Evolutionary conservation across 92 coral and sea anemone species (phyloP).

Genomic region (Phenganax stokvisi): DNA sequence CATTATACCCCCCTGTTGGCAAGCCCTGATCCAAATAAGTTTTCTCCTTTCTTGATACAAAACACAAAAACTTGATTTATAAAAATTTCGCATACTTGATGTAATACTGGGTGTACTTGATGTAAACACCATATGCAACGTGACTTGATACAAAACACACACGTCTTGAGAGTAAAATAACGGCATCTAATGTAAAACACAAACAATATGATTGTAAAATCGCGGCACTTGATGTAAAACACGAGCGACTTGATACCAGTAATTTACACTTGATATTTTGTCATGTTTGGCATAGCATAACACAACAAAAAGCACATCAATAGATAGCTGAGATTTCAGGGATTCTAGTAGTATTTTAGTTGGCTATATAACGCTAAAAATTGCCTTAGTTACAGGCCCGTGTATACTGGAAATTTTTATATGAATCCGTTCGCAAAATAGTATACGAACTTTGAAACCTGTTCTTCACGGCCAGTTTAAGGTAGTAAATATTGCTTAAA

Average conservation of each 20-base stretch:
- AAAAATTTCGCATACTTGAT: constrained; percentile 2
- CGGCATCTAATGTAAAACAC: not conserved
- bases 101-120: not conserved
- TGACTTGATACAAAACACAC: constrained; percentile 2
- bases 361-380: too few species aligned
- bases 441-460: too few species aligned
- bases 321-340: too few species aligned
- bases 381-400: too few species aligned
- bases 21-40: constrained; percentile 2
- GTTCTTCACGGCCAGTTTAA: too few species aligned
- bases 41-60: constrained; percentile 16
- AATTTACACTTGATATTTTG: not conserved
- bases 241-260: not conserved
- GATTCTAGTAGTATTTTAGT: too few species aligned
- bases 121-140: not conserved
- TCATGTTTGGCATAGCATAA: constrained; percentile 6
- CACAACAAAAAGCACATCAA: not conserved
- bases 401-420: too few species aligned
- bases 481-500: too few species aligned
- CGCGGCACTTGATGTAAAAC: constrained; percentile 15
- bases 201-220: not conserved
- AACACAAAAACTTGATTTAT: constrained; percentile 7
- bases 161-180: not conserved
- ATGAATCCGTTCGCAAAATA: too few species aligned
- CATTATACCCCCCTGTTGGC: not conserved